Evolutionary conservation across 2,888 invertebrate genomes (phyloP).

Genomic region (Drosophila eohydei): DNA sequence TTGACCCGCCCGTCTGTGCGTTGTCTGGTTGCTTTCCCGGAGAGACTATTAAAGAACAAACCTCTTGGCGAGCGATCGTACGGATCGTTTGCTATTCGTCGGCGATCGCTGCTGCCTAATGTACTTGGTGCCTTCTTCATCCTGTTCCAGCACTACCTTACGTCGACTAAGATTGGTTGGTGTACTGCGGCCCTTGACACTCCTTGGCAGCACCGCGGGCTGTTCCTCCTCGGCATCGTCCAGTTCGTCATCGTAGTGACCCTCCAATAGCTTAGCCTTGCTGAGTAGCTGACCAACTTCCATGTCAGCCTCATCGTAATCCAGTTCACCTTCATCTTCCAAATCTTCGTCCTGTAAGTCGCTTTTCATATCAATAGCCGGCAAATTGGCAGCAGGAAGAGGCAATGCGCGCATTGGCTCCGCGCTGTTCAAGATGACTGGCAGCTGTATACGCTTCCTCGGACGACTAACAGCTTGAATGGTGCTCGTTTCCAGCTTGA

Average conservation of each 20-base stretch:
- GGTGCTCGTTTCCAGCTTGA: conserved; percentile 59
- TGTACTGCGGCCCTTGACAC: conserved; percentile 9
- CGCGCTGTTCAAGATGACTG: conserved; percentile 29
- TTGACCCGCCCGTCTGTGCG: conserved; percentile 43
- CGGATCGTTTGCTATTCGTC: conserved; percentile 4
- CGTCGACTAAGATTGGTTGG: conserved; percentile 43
- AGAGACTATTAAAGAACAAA: conserved; percentile 60
- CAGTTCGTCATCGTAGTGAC: conserved; percentile 18
- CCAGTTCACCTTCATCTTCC: conserved; percentile 18
- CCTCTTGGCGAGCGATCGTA: conserved; percentile 51
- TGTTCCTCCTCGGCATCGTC: conserved; percentile 9
- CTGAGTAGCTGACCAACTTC: conserved; percentile 25
- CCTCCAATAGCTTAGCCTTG: conserved; percentile 19
- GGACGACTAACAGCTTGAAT: conserved; percentile 56
- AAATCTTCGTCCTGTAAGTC: conserved; percentile 35
- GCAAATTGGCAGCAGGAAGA: conserved; percentile 43
- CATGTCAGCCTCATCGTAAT: conserved; percentile 29
- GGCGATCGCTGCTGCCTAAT: conserved; percentile 57
- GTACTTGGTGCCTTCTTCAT: conserved; percentile 61
- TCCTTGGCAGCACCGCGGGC: no score
- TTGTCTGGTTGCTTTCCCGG: conserved; percentile 62
- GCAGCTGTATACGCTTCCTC: conserved; percentile 41
- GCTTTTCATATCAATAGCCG: conserved; percentile 30
- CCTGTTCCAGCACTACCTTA: conserved; percentile 54
- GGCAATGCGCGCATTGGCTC: conserved; percentile 45